Evolutionary conservation across 2,113 vertebrate species (phyloP).

Genomic region (Megatriorchis doriae): DNA sequence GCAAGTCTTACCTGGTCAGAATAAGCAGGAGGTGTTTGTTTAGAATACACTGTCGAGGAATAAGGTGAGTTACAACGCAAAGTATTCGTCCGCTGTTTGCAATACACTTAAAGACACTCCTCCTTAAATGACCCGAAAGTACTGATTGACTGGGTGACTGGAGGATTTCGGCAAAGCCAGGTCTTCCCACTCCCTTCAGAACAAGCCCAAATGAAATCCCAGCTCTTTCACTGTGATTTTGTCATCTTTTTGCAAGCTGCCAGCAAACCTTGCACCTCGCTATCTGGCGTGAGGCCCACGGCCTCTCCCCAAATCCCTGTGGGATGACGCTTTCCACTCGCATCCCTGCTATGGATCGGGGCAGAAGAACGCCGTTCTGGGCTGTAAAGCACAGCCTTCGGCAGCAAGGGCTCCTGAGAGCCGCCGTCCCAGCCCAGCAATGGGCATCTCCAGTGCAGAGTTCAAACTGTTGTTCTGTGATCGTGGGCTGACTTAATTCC

Average conservation of each 20-base stretch:
- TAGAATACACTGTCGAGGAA: neutral
- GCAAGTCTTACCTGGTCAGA: neutral
- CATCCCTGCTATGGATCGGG: neutral
- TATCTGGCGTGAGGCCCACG: rapidly evolving
- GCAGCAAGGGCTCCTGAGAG: neutral
- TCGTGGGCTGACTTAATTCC: conserved; percentile 51
- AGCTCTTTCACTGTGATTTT: neutral
- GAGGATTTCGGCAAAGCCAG: neutral
- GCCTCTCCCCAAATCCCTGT: neutral
- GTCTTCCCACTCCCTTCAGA: neutral
- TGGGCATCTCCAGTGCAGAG: neutral
- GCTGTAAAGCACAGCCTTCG: rapidly evolving
- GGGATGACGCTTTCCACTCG: too few relatives aligned
- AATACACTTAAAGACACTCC: neutral
- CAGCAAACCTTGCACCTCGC: neutral
- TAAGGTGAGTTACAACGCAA: neutral
- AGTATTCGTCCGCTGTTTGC: neutral
- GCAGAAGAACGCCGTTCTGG: rapidly evolving
- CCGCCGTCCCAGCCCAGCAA: neutral
- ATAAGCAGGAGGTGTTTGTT: neutral
- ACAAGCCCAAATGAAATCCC: neutral
- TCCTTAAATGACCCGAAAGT: neutral
- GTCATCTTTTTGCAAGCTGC: neutral
- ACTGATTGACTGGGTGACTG: neutral
- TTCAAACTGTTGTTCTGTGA: neutral